These are phyloP conservation scores for Ceryle rudis DNA, from an alignment of 2,797 vertebrate species.

Conservation along the genomic window DNA sequence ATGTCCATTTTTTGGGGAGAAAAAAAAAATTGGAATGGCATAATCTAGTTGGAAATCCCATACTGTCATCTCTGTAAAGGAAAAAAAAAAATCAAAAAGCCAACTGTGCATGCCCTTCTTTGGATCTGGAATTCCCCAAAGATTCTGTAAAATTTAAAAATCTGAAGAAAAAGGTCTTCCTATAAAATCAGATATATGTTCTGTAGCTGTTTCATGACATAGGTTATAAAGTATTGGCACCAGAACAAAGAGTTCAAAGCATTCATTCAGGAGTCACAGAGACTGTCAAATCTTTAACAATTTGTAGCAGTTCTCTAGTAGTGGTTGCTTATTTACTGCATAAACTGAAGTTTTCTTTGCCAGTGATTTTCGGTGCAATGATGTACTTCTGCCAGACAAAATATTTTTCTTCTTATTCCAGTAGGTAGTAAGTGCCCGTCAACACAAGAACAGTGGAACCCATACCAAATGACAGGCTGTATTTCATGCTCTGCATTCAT, in stretches of 20 bases:
- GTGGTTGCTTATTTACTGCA: neutral
- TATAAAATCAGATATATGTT: conserved; percentile 3
- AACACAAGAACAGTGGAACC: neutral
- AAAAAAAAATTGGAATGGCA: conserved; percentile 8
- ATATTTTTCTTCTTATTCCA: neutral
- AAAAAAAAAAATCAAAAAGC: neutral
- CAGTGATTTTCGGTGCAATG: neutral
- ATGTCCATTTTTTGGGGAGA: neutral
- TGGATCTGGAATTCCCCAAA: conserved; percentile 49
- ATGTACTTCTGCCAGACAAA: neutral
- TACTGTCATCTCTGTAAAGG: neutral
- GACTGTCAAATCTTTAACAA: neutral
- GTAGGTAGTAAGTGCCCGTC: neutral
- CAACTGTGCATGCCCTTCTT: conserved; percentile 20
- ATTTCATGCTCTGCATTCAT: neutral
- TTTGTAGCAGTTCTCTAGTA: neutral
- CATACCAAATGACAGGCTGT: neutral
- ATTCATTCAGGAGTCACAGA: conserved; percentile 6
- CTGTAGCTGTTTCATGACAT: neutral
- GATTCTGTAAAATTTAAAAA: conserved; percentile 27
- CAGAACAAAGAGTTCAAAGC: conserved; percentile 19
- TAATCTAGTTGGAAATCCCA: conserved; percentile 7
- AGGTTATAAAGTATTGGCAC: conserved; percentile 44
- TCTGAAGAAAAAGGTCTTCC: neutral
- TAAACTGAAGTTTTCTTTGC: neutral